Evolutionary conservation across 2,888 invertebrate genomes (phyloP).

Genomic region (Eilema depressum): DNA sequence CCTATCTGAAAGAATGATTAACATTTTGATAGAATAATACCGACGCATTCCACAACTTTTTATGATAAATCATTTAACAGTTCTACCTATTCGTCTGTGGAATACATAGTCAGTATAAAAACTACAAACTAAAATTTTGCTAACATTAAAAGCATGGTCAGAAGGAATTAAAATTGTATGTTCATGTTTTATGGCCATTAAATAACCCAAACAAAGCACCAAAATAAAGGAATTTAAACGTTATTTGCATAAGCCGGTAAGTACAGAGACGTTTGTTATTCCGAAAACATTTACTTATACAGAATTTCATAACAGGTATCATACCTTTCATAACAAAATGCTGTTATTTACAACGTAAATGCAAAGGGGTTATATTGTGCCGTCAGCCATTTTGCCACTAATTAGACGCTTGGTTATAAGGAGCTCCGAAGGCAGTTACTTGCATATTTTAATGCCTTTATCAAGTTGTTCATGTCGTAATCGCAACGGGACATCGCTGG

Average conservation of each 20-base stretch:
- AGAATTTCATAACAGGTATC: not conserved
- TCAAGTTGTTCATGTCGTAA: conserved; percentile 64
- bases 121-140: not conserved
- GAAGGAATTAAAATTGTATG: not conserved
- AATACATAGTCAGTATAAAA: not conserved
- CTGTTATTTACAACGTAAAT: conserved; percentile 42
- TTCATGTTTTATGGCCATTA: not conserved
- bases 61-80: not conserved
- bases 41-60: not conserved
- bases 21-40: not conserved
- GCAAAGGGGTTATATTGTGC: conserved; percentile 38
- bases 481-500: conserved; percentile 63
- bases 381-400: conserved; percentile 46
- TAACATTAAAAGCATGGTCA: not conserved
- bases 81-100: not conserved
- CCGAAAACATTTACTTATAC: not conserved
- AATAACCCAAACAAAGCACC: not conserved
- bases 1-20: not conserved
- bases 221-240: not conserved
- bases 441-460: conserved; percentile 79
- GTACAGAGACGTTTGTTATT: not conserved
- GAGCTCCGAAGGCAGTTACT: conserved; percentile 59
- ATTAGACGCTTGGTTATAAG: conserved; percentile 51
- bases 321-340: conserved; percentile 5
- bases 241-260: not conserved